phyloP scores from a whole-genome alignment of 2,797 vertebrate genomes.

The Hoplostethus atlanticus region DNA sequence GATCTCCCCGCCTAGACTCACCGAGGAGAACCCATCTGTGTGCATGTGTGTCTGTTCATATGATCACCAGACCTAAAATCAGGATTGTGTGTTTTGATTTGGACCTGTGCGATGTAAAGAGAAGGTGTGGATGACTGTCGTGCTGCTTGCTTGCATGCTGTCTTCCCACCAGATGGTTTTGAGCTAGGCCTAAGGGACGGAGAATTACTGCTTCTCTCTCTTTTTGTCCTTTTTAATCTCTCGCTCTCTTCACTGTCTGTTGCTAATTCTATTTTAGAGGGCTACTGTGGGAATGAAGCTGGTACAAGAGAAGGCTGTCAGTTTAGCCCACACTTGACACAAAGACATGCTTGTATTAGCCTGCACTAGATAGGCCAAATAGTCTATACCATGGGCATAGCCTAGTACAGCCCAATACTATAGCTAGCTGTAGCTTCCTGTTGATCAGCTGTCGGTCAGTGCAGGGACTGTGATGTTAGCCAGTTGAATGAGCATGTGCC shows the following conservation, averaged over 20 bases:
- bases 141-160: conserved; percentile 23
- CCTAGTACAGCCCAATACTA: not conserved
- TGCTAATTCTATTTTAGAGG: conserved; percentile 68
- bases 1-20: conserved; percentile 3
- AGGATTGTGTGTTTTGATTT: not conserved
- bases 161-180: conserved; percentile 59
- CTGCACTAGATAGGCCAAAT: conserved; percentile 38
- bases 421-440: conserved; percentile 38
- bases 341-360: conserved; percentile 45
- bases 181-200: conserved; percentile 35
- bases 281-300: conserved; percentile 55
- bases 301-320: conserved; percentile 44
- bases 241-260: conserved; percentile 51
- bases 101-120: not conserved
- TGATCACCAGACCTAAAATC: conserved; percentile 45
- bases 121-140: conserved; percentile 12
- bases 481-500: conserved; percentile 53
- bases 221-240: conserved; percentile 52
- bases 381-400: conserved; percentile 1
- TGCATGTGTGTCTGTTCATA: conserved; percentile 15
- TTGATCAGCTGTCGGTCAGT: conserved; percentile 50
- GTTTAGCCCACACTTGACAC: conserved; percentile 61
- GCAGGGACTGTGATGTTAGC: conserved; percentile 54
- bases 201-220: conserved; percentile 53
- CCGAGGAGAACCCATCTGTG: conserved; percentile 25